phyloP scores from a whole-genome alignment of 2,797 vertebrate species.

The Rhyacichthys aspro region DNA sequence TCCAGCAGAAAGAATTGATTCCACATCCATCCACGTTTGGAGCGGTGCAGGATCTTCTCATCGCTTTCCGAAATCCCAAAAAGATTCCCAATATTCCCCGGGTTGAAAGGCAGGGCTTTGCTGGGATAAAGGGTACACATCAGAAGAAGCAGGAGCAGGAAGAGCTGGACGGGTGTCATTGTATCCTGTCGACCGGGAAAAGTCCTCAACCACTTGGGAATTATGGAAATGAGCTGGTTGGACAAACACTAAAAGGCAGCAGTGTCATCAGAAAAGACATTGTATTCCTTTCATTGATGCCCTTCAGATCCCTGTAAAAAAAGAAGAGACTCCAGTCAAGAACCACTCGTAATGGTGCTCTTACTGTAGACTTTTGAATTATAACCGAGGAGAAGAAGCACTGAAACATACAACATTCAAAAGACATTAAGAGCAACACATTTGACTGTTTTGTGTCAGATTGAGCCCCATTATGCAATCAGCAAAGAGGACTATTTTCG shows the following conservation, averaged over 20 bases:
- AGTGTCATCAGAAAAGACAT: conserved; percentile 75
- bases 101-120: conserved; percentile 68
- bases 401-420: background rate
- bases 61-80: conserved; percentile 76
- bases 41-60: conserved; percentile 86
- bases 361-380: conserved; percentile 6
- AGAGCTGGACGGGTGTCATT: conserved; percentile 77
- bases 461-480: conserved; percentile 26
- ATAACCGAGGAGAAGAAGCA: background rate
- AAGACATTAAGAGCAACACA: background rate
- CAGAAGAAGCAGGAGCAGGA: conserved; percentile 73
- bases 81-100: conserved; percentile 80
- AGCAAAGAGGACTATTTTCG: conserved; percentile 4
- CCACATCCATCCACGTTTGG: conserved; percentile 99
- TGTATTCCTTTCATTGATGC: conserved; percentile 70
- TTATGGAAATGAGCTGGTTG: conserved; percentile 65
- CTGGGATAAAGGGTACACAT: conserved; percentile 63
- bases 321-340: conserved; percentile 50
- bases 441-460: conserved; percentile 8
- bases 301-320: conserved; percentile 60
- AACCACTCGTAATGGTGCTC: background rate
- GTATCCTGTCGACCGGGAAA: conserved; percentile 73
- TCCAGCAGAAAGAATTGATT: conserved; percentile 99
- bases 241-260: conserved; percentile 69
- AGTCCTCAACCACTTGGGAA: conserved; percentile 62